Conservation (phyloP, 2,888 invertebrate species). For the Drosophila engyochracea region DNA sequence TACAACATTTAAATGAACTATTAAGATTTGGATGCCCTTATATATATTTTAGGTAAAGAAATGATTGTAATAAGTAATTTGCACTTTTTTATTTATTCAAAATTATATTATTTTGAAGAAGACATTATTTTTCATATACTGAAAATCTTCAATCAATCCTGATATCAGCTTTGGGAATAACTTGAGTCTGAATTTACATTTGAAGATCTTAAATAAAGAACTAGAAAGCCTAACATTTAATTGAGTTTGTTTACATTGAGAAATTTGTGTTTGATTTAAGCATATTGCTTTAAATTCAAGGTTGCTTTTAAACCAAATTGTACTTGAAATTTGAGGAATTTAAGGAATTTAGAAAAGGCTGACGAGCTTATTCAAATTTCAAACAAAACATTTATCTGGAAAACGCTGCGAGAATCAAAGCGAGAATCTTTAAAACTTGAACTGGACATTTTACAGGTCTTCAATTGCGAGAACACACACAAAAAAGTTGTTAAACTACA, state of each 20-base stretch:
- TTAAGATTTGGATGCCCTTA: neutral
- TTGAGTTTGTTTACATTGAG: neutral
- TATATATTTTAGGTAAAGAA: neutral
- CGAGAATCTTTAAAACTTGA: constrained; percentile 51
- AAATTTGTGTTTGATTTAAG: neutral
- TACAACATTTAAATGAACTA: neutral
- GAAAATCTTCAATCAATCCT: too few relatives aligned
- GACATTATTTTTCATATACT: neutral
- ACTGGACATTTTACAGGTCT: constrained; percentile 30
- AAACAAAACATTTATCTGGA: neutral
- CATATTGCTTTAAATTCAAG: neutral
- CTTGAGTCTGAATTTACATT: neutral
- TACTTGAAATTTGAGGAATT: neutral
- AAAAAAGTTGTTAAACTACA: constrained; percentile 64
- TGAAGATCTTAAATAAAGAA: neutral
- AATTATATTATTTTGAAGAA: neutral
- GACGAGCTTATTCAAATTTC: neutral
- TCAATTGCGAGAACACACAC: constrained; percentile 10
- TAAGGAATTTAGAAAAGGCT: neutral
- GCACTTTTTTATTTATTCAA: neutral
- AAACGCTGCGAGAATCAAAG: constrained; percentile 47
- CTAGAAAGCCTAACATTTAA: neutral
- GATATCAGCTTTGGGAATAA: neutral
- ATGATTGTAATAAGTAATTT: neutral
- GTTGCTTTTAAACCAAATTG: neutral